Evolutionary conservation across 2,888 invertebrate genomes (phyloP).

Genomic region (Conus canariensis): DNA sequence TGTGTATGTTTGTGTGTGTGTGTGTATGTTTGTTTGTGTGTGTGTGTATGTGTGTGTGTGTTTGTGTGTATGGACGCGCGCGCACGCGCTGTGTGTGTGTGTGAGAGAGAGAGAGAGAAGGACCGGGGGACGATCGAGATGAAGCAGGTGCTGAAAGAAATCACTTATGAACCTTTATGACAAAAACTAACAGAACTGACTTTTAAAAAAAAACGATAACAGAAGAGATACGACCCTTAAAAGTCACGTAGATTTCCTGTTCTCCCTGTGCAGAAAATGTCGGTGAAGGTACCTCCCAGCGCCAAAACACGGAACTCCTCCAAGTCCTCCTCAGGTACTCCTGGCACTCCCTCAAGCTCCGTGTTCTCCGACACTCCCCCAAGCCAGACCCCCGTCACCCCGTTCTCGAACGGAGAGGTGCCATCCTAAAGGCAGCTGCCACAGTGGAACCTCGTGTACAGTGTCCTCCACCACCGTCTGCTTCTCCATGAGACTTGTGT

Average conservation of each 20-base stretch:
- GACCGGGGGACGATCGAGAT: too few species aligned
- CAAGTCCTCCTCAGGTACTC: conserved; percentile 30
- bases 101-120: not conserved
- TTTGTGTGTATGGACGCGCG: too few species aligned
- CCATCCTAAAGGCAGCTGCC: not conserved
- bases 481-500: too few species aligned
- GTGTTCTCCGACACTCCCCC: conserved; percentile 30
- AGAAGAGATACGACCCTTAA: too few species aligned
- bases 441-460: too few species aligned
- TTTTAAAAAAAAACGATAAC: too few species aligned
- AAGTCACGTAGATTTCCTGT: too few species aligned
- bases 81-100: too few species aligned
- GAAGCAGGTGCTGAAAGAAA: too few species aligned
- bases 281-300: conserved; percentile 42
- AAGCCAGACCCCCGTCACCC: not conserved
- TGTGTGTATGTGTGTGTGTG: not conserved
- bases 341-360: conserved; percentile 33
- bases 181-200: not conserved
- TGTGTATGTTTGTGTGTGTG: not conserved
- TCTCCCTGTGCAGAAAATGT: conserved; percentile 10
- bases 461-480: too few species aligned
- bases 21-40: conserved; percentile 19
- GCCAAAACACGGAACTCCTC: conserved; percentile 36
- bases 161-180: too few species aligned
- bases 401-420: not conserved